Evolutionary conservation across 2,888 invertebrate species (phyloP).

Genomic region (Neoscelio sp.): DNA sequence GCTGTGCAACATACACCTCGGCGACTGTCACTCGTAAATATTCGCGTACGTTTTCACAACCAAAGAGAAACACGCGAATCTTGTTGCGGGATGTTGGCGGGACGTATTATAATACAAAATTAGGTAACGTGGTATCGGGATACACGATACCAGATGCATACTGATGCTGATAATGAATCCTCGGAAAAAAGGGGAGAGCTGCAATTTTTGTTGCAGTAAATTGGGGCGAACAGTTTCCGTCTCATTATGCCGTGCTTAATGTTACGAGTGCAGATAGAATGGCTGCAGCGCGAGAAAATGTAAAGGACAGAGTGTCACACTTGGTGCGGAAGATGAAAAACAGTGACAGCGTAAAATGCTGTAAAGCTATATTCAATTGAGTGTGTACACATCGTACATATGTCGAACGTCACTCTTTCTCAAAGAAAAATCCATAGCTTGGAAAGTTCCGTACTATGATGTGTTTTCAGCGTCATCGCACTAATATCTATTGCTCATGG

Average conservation of each 20-base stretch:
- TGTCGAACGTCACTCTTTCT: slow-evolving; percentile 73
- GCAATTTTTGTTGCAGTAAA: slow-evolving; percentile 4
- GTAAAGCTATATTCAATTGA: slow-evolving; percentile 78
- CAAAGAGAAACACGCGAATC: slow-evolving; percentile 39
- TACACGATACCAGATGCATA: not conserved
- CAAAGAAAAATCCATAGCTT: slow-evolving; percentile 45
- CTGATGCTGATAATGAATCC: not conserved
- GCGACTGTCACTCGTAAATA: slow-evolving; percentile 48
- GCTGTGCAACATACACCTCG: slow-evolving; percentile 45
- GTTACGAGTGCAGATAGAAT: not conserved
- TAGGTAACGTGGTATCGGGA: slow-evolving; percentile 26
- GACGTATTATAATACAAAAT: slow-evolving; percentile 41
- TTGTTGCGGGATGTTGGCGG: slow-evolving; percentile 39
- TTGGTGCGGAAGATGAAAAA: slow-evolving; percentile 41
- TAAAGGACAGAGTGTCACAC: slow-evolving; percentile 37
- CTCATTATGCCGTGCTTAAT: not conserved
- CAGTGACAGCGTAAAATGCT: slow-evolving; percentile 72
- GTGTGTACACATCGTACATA: slow-evolving; percentile 72
- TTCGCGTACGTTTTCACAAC: slow-evolving; percentile 40
- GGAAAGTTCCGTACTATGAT: slow-evolving; percentile 3
- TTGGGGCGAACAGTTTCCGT: not conserved
- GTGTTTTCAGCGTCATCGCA: slow-evolving; percentile 30
- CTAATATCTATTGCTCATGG: slow-evolving; percentile 12
- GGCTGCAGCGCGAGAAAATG: slow-evolving; percentile 15
- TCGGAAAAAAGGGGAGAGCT: no score